Conservation (phyloP, 2,797 vertebrate genomes). For the Rhinatrema bivittatum region DNA sequence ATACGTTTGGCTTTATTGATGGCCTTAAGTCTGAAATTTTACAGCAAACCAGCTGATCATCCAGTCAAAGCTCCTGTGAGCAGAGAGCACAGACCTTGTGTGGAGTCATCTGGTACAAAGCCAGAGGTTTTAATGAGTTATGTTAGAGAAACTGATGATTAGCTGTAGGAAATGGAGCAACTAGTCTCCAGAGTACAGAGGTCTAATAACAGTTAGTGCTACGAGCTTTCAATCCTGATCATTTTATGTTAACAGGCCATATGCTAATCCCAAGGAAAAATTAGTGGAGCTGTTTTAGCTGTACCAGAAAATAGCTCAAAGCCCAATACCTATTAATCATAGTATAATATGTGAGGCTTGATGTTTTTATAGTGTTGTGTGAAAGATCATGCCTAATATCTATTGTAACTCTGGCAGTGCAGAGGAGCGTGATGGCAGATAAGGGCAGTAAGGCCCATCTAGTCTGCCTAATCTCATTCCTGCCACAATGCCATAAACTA, state of each 20-base stretch:
- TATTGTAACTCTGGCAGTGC: too few relatives aligned
- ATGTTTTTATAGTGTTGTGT: too few relatives aligned
- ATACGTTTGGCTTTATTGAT: too few relatives aligned
- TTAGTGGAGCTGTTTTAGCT: not conserved
- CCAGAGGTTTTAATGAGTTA: not conserved
- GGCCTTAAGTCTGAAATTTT: too few relatives aligned
- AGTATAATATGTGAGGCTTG: too few relatives aligned
- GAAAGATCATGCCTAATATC: too few relatives aligned
- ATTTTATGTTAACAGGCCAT: slow-evolving; percentile 14
- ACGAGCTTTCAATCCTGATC: slow-evolving; percentile 10
- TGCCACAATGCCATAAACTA: too few relatives aligned
- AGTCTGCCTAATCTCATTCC: too few relatives aligned
- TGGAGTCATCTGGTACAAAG: not conserved
- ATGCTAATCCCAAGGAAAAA: slow-evolving; percentile 23
- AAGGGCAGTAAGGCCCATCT: too few relatives aligned
- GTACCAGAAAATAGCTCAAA: not conserved
- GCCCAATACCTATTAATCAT: too few relatives aligned
- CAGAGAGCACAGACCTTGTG: not conserved
- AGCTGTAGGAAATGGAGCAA: slow-evolving; percentile 5
- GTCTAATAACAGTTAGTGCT: slow-evolving; percentile 7
- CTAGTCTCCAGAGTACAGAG: slow-evolving; percentile 13
- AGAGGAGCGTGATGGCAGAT: too few relatives aligned
- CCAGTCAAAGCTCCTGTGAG: slow-evolving; percentile 8
- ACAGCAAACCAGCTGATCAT: too few relatives aligned
- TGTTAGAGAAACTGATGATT: slow-evolving; percentile 13